Evolutionary conservation across 2,797 vertebrate genomes (phyloP), one percentile per base, ranked within the genome.

Genomic region (Anisognathus igniventris): DNA sequence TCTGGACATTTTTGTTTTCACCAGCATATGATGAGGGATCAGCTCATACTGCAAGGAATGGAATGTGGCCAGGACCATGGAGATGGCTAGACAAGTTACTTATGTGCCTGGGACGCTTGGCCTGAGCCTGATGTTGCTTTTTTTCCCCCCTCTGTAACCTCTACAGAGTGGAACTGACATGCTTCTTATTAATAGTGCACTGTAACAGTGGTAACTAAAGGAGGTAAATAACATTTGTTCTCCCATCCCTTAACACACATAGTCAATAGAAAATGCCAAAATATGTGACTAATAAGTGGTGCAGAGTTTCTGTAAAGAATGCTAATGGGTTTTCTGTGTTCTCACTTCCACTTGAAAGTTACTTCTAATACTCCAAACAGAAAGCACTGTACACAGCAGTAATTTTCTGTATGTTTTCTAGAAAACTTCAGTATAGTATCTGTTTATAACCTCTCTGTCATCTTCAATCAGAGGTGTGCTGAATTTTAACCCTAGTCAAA

Each of bases 1-100:
- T 86, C 64, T 77, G 73, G 92, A 83, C 68, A 9, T 56, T 88
- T 94, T 91, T 80, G 76, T 88, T 86, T 86, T 91, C 79, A 77
- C 72, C 45, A 90, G 47, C 44, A 48, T 61, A 60, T 80, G 92
- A 89, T 79, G 79, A 95, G 33, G 12, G 25, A 79, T 83, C 82
- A 74, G 50, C 45, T 90, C 2, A 1, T 84, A 68, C 73, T 7
- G 42, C 57, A 64, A 83, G 45, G 27, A 25, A 53, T 83, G 88
- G 88, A 88, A 64, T 1, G 3, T 42, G 50, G 86, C 88, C 82
- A 93, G 86, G 48, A 67, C 40, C 1, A 3, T 51, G 37, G 57
- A 77, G 65, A n/a, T 71, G 64, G 57, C 48, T 83, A 25, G 76
- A 50, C 57, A 60, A 92, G 53, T 86, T 91, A 64, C 62, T 82